These are phyloP conservation scores for Neotragus pygmaeus DNA, from an alignment of 2,113 vertebrate genomes.

Conservation along the genomic window DNA sequence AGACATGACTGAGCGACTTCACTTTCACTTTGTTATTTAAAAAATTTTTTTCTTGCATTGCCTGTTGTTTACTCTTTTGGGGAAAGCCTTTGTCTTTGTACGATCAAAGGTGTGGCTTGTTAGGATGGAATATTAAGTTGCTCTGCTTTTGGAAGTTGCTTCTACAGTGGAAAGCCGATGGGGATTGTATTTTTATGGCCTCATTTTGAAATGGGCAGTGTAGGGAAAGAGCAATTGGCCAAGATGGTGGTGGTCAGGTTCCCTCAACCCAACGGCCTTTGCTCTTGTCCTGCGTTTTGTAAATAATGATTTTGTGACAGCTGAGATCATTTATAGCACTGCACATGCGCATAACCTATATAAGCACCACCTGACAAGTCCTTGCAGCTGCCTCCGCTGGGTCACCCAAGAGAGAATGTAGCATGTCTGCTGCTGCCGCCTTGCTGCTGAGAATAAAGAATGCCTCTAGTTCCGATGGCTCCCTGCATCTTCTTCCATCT, in stretches of 20 bases:
- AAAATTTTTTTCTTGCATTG: neutral
- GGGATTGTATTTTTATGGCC: neutral
- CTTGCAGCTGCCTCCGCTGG: neutral
- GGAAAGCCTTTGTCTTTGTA: neutral
- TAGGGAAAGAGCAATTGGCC: neutral
- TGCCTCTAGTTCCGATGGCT: neutral
- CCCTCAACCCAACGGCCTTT: neutral
- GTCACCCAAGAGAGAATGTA: neutral
- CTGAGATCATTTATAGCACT: neutral
- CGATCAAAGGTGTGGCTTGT: neutral
- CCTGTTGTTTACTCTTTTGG: neutral
- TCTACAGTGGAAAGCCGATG: neutral
- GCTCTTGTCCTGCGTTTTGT: neutral
- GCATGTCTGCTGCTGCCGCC: fast-evolving
- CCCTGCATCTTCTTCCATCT: neutral
- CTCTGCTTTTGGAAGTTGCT: neutral
- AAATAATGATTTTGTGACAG: neutral
- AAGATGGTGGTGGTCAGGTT: neutral
- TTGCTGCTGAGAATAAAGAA: neutral
- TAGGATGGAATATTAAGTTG: neutral
- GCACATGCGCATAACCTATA: fast-evolving
- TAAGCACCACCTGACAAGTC: neutral
- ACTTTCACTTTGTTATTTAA: neutral
- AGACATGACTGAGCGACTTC: too few relatives aligned
- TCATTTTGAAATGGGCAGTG: neutral